These are phyloP conservation scores for Ooceraea biroi DNA, from an alignment of 1,140 invertebrate genomes.

Conservation along the genomic window DNA sequence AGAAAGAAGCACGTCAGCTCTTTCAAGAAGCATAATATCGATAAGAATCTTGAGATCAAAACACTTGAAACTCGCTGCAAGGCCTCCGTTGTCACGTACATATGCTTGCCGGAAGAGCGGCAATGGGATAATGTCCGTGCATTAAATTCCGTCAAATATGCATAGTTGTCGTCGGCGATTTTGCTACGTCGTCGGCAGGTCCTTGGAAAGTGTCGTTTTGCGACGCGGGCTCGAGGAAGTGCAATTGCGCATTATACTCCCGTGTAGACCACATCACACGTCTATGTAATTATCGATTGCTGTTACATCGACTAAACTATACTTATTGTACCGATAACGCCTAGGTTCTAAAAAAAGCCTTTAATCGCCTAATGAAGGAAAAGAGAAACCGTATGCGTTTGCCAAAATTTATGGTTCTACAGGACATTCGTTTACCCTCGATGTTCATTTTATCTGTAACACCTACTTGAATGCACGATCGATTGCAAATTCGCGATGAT, in stretches of 20 bases:
- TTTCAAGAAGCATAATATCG: background rate
- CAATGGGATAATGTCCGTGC: background rate
- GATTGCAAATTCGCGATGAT: no score
- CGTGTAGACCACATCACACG: background rate
- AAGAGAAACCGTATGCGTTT: background rate
- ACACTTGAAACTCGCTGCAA: background rate
- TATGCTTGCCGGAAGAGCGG: background rate
- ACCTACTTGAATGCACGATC: no score
- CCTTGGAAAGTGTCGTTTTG: conserved; percentile 10
- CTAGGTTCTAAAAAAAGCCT: background rate
- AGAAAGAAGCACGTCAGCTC: background rate
- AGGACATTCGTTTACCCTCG: no score
- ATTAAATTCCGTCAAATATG: background rate
- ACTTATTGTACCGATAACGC: background rate
- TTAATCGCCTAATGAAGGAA: background rate
- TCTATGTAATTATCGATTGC: conserved; percentile 50
- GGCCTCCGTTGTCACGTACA: background rate
- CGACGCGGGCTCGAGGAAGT: background rate
- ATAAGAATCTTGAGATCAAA: background rate
- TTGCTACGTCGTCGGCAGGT: background rate
- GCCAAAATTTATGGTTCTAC: background rate
- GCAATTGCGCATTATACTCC: conserved; percentile 26
- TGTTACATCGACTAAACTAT: background rate
- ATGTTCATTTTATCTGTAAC: no score
- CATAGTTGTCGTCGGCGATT: background rate